Base-by-base conservation (phyloP, 2,113 vertebrate species). In the Chamaetylas fuelleborni region DNA sequence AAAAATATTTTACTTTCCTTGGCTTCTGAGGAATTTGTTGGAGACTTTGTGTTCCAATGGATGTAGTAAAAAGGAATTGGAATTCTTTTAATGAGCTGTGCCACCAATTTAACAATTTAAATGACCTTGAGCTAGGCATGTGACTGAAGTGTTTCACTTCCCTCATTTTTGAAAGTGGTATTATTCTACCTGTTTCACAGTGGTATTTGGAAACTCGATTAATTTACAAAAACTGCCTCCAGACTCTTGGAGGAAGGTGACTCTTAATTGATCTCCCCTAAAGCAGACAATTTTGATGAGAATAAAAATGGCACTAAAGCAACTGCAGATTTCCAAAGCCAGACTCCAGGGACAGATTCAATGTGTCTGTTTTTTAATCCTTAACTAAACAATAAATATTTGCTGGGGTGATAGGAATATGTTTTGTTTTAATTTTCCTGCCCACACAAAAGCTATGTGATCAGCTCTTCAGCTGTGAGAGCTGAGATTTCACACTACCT, bases 211-310 rank as follows among this genome's bases (percentile, higher is more conserved):
- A 66, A 93, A 86, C 51, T 78, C 78, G 60, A 92, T 94, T 96
- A 94, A 96, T 86, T 92, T 94, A 86, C 65, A 90, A 84, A 93
- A 88, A 67, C 33, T 92, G 90, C 72, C 95, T 96, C 88, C 71
- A 88, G 88, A 86, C 85, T 74, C 64, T 86, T 67, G 38, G 40
- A 90, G 51, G 73, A 95, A 92, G 90, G 80, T 95, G 93, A 94
- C 82, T 92, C 64, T 93, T 86, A 94, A 96, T 78, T 95, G 82
- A 95, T 95, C 79, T 90, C 79, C 88, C 82, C 72, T 61, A 67
- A 94, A 93, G 88, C 60, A 92, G 92, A 83, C 22, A 76, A 74
- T 92, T 94, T 90, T 96, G 88, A 93, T 92, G 84, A 88, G 69
- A 95, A 95, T 81, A 86, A 88, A 95, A 85, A 82, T 17, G 12